phyloP scores from a whole-genome alignment of 64 coral and sea anemone genomes.

The Catalaphyllia jardinei region DNA sequence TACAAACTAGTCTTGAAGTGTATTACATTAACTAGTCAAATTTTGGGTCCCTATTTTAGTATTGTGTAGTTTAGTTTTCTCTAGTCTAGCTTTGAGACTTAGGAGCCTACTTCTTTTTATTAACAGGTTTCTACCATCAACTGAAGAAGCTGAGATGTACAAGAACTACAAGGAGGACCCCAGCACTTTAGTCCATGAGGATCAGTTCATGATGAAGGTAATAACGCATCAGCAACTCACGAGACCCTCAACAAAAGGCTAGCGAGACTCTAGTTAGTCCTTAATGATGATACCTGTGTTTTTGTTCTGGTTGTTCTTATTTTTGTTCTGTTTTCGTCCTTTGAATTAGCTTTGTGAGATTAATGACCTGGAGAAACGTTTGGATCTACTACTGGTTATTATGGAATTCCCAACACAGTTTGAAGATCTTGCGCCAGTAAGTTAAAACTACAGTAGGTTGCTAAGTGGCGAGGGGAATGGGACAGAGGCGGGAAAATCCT shows the following conservation, averaged over 20 bases:
- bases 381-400: constrained; percentile 84
- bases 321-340: background rate
- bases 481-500: too few species aligned
- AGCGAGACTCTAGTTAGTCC: too few species aligned
- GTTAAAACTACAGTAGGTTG: background rate
- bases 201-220: constrained; percentile 98
- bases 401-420: constrained; percentile 92
- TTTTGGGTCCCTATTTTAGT: too few species aligned
- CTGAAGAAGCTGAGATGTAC: constrained; percentile 96
- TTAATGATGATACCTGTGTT: background rate
- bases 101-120: background rate
- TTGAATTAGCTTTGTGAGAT: constrained; percentile 80
- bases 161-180: constrained; percentile 93
- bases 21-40: background rate
- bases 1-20: too few species aligned
- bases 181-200: constrained; percentile 57
- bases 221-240: background rate
- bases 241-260: background rate
- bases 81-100: too few species aligned
- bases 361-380: constrained; percentile 77
- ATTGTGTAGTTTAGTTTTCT: too few species aligned
- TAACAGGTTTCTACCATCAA: constrained; percentile 81
- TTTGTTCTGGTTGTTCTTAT: background rate
- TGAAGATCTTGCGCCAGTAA: constrained; percentile 96
- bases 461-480: too few species aligned